Conservation (phyloP, 2,113 vertebrate genomes). For the Aegotheles bennettii region DNA sequence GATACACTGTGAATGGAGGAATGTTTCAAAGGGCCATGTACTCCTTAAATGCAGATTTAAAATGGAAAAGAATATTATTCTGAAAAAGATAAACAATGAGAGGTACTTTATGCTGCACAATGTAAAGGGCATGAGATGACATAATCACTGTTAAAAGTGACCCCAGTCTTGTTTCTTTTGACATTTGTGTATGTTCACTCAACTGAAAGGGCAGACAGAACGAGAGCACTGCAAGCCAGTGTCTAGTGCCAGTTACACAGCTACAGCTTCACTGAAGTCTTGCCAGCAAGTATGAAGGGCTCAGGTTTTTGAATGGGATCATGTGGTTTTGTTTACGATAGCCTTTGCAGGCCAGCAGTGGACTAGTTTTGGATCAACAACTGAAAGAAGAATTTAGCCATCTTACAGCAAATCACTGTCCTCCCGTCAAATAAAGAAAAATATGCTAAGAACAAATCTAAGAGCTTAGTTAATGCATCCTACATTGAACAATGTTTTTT, state of each 20-base stretch:
- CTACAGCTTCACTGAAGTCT: neutral
- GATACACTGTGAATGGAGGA: neutral
- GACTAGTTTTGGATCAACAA: neutral
- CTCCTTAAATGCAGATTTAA: neutral
- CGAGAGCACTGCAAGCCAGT: neutral
- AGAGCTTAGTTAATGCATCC: neutral
- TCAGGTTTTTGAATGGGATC: neutral
- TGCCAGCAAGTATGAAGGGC: neutral
- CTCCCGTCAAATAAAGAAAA: neutral
- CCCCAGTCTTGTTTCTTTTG: neutral
- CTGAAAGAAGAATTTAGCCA: neutral
- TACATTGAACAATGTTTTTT: neutral
- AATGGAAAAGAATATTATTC: neutral
- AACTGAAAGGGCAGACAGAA: neutral
- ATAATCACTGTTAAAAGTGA: neutral
- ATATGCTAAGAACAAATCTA: neutral
- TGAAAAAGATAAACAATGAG: neutral
- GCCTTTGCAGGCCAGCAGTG: neutral
- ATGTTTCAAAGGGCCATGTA: neutral
- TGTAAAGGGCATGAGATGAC: neutral
- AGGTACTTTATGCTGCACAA: neutral
- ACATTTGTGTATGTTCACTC: neutral
- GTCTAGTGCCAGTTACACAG: neutral
- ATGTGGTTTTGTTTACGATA: neutral
- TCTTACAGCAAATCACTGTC: neutral